Percentiles rank a stretch among this genome's conserved stretches.
Conservation (phyloP, 2,797 vertebrate genomes). For the Poeciliopsis turneri region DNA sequence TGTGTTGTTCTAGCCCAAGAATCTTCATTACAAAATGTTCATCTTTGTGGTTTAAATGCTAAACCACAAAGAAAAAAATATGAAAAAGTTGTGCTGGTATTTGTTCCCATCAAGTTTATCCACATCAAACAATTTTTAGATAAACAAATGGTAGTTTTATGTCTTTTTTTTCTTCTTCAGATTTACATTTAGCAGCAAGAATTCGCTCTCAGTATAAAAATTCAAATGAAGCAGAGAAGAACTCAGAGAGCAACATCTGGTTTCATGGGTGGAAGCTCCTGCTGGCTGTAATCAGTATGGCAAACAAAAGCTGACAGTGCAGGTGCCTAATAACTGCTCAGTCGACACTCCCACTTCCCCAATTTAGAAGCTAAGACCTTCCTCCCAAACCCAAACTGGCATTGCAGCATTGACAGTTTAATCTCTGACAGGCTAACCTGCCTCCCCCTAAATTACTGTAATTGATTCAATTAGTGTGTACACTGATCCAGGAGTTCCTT, state of each 20-base stretch:
- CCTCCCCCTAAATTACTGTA: slow-evolving; percentile 75
- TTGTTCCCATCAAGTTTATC: not conserved
- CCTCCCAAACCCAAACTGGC: slow-evolving; percentile 46
- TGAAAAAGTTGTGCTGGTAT: not conserved
- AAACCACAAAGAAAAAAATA: too few species aligned
- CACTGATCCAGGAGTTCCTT: slow-evolving; percentile 64
- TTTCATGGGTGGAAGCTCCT: slow-evolving; percentile 61
- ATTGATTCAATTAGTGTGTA: slow-evolving; percentile 83
- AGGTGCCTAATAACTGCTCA: slow-evolving; percentile 81
- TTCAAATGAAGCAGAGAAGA: not conserved
- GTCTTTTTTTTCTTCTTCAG: not conserved
- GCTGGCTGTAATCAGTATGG: slow-evolving; percentile 69
- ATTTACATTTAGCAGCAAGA: not conserved
- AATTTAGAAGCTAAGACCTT: slow-evolving; percentile 64
- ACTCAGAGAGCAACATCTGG: slow-evolving; percentile 42
- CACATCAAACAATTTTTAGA: not conserved
- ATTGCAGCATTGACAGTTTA: slow-evolving; percentile 68
- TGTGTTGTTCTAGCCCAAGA: not conserved
- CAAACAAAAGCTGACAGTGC: slow-evolving; percentile 70
- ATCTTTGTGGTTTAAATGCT: not conserved
- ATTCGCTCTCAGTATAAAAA: not conserved
- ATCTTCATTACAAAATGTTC: not conserved
- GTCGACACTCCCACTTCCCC: slow-evolving; percentile 56
- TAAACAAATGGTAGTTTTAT: not conserved
- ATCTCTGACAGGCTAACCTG: slow-evolving; percentile 67